Percentiles rank a stretch among this genome's conserved stretches.
Conservation (phyloP, 2,797 vertebrate genomes). For the Basileuterus tristriatus region DNA sequence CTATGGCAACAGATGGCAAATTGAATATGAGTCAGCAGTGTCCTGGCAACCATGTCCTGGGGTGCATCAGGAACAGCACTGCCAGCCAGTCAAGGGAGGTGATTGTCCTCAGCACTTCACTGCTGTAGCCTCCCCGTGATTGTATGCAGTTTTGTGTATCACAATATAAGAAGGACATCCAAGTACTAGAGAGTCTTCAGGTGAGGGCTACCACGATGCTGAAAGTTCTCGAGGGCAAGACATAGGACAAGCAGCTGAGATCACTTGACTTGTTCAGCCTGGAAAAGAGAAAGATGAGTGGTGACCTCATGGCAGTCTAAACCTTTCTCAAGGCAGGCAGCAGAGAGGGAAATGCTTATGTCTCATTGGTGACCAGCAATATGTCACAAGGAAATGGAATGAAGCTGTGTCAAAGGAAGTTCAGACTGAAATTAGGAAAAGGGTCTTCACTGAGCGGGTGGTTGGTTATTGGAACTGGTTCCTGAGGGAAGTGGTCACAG, state of each 20-base stretch:
- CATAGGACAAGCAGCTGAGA: not conserved
- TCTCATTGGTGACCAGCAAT: rapidly evolving
- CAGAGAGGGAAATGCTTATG: not conserved
- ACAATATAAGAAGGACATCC: not conserved
- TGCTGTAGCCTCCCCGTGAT: not conserved
- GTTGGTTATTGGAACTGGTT: not conserved
- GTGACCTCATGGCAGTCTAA: not conserved
- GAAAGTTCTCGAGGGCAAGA: not conserved
- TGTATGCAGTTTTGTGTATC: not conserved
- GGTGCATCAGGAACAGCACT: not conserved
- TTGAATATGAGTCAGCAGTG: not conserved
- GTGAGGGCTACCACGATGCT: not conserved
- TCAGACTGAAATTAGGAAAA: not conserved
- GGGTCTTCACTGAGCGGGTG: not conserved
- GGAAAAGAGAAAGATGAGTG: not conserved
- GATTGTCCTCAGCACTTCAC: not conserved
- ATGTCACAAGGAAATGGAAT: not conserved
- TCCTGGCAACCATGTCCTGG: not conserved
- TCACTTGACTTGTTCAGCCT: not conserved
- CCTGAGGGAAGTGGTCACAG: not conserved
- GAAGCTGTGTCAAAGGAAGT: not conserved
- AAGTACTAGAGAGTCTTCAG: not conserved
- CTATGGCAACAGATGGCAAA: not conserved
- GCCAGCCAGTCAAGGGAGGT: not conserved
- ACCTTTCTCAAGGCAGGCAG: not conserved